phyloP scores from a whole-genome alignment of 2,888 invertebrate species.

The Alviniconcha strummeri region DNA sequence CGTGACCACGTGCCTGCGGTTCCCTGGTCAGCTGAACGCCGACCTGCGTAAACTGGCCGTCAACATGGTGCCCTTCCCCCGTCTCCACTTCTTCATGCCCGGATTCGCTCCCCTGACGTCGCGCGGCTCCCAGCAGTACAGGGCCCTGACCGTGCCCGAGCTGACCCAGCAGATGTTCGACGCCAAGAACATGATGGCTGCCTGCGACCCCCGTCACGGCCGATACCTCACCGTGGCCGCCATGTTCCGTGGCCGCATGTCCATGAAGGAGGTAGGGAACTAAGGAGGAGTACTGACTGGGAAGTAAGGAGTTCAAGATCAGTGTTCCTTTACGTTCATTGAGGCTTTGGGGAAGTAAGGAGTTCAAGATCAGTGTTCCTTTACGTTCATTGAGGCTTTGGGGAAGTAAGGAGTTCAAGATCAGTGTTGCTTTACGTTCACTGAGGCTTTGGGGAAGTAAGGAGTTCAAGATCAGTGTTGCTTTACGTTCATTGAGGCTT shows the following conservation, averaged over 20 bases:
- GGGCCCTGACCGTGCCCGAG: constrained; percentile 48
- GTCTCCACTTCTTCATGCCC: constrained; percentile 73
- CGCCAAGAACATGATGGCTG: constrained; percentile 98
- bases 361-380: too few relatives aligned
- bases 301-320: not conserved
- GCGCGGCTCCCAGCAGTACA: constrained; percentile 70
- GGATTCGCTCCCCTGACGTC: constrained; percentile 73
- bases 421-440: too few relatives aligned
- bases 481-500: too few relatives aligned
- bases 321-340: not conserved
- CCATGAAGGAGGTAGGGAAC: constrained; percentile 78
- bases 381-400: too few relatives aligned
- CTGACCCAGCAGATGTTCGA: constrained; percentile 84
- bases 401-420: too few relatives aligned
- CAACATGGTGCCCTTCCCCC: constrained; percentile 72
- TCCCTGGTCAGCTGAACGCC: constrained; percentile 79
- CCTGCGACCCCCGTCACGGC: constrained; percentile 93
- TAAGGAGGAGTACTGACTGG: not conserved
- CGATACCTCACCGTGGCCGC: constrained; percentile 75
- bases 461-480: too few relatives aligned
- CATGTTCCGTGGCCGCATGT: constrained; percentile 68
- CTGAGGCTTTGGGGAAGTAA: too few relatives aligned
- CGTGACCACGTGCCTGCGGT: constrained; percentile 88
- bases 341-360: too few relatives aligned
- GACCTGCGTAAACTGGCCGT: constrained; percentile 63